These are phyloP conservation scores for Cephus sareptanus DNA, from an alignment of 2,888 invertebrate species.

Conservation along the genomic window DNA sequence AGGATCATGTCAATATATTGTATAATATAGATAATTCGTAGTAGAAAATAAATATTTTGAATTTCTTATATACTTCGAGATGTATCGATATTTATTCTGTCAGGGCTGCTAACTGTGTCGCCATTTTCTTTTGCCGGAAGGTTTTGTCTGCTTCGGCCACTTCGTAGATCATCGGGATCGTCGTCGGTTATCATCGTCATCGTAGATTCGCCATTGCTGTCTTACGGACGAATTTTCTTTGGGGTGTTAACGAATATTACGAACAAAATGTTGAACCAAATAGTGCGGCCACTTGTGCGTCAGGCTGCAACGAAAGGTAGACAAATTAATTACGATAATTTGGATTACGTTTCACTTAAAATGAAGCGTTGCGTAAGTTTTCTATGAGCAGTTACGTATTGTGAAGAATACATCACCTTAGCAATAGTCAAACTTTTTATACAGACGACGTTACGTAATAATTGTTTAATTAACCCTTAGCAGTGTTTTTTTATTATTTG, in stretches of 20 bases:
- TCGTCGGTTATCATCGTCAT: neutral
- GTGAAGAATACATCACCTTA: neutral
- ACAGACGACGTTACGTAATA: constrained; percentile 10
- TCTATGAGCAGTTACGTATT: neutral
- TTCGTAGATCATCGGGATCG: neutral
- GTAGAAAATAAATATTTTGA: neutral
- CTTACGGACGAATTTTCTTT: neutral
- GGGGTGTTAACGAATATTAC: neutral
- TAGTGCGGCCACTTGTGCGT: constrained; percentile 15
- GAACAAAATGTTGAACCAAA: constrained; percentile 19
- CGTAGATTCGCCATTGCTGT: neutral
- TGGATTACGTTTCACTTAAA: neutral
- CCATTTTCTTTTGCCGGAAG: neutral
- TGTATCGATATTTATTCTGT: neutral
- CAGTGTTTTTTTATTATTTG: neutral
- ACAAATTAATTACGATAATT: neutral
- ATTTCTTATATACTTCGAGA: neutral
- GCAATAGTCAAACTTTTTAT: neutral
- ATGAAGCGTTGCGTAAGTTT: neutral
- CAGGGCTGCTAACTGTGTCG: neutral
- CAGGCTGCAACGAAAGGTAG: constrained; percentile 12
- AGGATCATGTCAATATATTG: neutral
- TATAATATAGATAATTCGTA: neutral
- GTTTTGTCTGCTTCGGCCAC: neutral
- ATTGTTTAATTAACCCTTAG: neutral